phyloP scores from a whole-genome alignment of 2,888 invertebrate genomes.

The Corbicula japonica region DNA sequence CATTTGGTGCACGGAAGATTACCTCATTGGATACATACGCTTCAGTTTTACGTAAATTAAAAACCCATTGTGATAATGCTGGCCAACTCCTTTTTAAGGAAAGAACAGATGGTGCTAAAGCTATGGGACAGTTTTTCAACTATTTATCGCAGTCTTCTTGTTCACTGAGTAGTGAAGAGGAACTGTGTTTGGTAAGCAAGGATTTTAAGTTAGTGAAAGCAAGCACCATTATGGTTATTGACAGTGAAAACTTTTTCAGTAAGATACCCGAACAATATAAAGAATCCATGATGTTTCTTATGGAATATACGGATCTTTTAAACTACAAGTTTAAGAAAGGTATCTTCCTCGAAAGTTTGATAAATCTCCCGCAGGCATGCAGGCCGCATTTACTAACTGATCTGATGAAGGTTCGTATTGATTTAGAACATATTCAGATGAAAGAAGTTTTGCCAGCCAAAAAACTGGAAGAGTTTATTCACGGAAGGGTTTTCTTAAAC shows the following conservation, averaged over 20 bases:
- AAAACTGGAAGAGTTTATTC: slow-evolving; percentile 13
- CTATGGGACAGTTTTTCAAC: slow-evolving; percentile 38
- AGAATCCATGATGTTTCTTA: slow-evolving; percentile 25
- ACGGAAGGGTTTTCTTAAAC: slow-evolving; percentile 2
- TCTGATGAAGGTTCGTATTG: slow-evolving; percentile 64
- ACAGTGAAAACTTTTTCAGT: slow-evolving; percentile 34
- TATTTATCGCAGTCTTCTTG: slow-evolving; percentile 14
- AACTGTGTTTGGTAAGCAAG: slow-evolving; percentile 38
- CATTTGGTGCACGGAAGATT: slow-evolving; percentile 64
- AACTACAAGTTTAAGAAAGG: slow-evolving; percentile 3
- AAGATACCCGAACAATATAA: slow-evolving; percentile 20
- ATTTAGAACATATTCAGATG: neutral
- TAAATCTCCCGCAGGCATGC: slow-evolving; percentile 49
- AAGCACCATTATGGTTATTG: slow-evolving; percentile 39
- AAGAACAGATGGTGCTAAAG: slow-evolving; percentile 41
- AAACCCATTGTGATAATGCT: slow-evolving; percentile 45
- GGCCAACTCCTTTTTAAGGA: slow-evolving; percentile 65
- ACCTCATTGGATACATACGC: slow-evolving; percentile 67
- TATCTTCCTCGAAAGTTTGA: slow-evolving; percentile 37
- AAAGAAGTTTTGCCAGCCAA: neutral
- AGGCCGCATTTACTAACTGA: slow-evolving; percentile 67
- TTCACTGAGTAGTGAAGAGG: neutral
- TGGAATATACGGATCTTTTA: slow-evolving; percentile 38
- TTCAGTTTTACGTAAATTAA: slow-evolving; percentile 48
- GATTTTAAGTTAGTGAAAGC: slow-evolving; percentile 26